Conservation (phyloP, 2,797 vertebrate species). For the Sardinella longiceps region DNA sequence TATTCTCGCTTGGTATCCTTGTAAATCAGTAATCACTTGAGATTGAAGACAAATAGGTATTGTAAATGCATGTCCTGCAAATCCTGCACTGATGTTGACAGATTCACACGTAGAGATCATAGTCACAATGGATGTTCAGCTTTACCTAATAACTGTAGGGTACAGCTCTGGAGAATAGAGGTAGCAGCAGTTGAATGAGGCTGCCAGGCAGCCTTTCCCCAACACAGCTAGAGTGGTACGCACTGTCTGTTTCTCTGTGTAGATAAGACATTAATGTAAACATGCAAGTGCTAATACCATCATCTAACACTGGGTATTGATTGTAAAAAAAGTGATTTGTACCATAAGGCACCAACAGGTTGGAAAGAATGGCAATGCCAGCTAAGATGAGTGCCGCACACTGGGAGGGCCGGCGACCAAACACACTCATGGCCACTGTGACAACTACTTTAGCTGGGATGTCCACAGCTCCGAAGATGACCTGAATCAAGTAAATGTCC, state of each 20-base stretch:
- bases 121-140: not conserved
- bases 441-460: slow-evolving; percentile 87
- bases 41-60: not conserved
- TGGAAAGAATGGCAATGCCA: slow-evolving; percentile 81
- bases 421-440: slow-evolving; percentile 76
- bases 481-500: slow-evolving; percentile 90
- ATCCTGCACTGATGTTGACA: not conserved
- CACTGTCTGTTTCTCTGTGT: slow-evolving; percentile 75
- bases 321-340: slow-evolving; percentile 48
- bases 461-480: slow-evolving; percentile 90
- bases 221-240: slow-evolving; percentile 85
- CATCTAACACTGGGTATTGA: not conserved
- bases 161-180: slow-evolving; percentile 88
- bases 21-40: too few relatives aligned
- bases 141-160: slow-evolving; percentile 87
- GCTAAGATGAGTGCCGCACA: slow-evolving; percentile 74
- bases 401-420: slow-evolving; percentile 85
- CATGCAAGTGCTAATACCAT: not conserved
- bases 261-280: not conserved
- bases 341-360: slow-evolving; percentile 85
- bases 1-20: too few relatives aligned
- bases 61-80: too few relatives aligned
- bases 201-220: slow-evolving; percentile 90
- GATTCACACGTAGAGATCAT: not conserved
- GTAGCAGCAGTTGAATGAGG: slow-evolving; percentile 87